Evolutionary conservation across 2,888 invertebrate genomes (phyloP).

Genomic region (Ditula angustiorana): DNA sequence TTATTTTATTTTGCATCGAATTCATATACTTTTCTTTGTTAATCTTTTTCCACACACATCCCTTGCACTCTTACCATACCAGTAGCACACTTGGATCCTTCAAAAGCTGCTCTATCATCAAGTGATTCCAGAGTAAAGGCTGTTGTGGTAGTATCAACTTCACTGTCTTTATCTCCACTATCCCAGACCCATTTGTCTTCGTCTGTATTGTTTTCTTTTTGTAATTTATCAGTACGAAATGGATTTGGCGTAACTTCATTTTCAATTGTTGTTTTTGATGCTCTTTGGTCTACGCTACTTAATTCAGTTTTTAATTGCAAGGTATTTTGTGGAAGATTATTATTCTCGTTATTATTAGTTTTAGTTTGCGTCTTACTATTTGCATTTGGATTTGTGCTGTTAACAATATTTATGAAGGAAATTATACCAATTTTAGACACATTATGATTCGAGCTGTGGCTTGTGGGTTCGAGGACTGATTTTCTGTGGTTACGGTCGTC

Average conservation of each 20-base stretch:
- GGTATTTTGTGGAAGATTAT: not conserved
- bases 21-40: not conserved
- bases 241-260: conserved; percentile 28
- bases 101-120: conserved; percentile 52
- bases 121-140: conserved; percentile 37
- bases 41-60: conserved; percentile 44
- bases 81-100: conserved; percentile 49
- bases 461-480: not conserved
- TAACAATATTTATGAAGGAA: not conserved
- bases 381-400: conserved; percentile 2
- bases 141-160: not conserved
- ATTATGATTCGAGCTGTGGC: not conserved
- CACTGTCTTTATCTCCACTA: conserved; percentile 43
- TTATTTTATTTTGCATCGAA: not conserved
- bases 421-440: not conserved
- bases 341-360: not conserved
- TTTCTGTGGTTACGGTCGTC: not conserved
- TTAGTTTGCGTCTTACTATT: not conserved
- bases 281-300: not conserved
- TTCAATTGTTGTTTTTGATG: conserved; percentile 22
- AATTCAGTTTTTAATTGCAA: not conserved
- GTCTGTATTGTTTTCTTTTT: not conserved
- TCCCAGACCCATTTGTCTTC: conserved; percentile 41
- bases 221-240: not conserved
- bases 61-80: conserved; percentile 46